Evolutionary conservation across 2,797 vertebrate species (phyloP).

Genomic region (Galagoides demidoff): DNA sequence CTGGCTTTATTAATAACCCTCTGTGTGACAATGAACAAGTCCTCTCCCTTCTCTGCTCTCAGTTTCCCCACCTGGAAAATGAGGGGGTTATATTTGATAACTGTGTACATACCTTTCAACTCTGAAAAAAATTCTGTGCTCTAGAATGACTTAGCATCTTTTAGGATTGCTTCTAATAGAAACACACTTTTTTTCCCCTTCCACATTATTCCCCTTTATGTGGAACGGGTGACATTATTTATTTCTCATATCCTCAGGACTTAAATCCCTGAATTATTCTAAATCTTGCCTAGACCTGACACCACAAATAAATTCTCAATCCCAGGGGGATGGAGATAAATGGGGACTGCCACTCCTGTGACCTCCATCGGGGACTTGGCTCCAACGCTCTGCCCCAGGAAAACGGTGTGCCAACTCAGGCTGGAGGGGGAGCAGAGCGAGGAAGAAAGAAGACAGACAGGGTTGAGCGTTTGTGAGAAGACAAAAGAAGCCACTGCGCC

Average conservation of each 20-base stretch:
- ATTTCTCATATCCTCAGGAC: slow-evolving; percentile 77
- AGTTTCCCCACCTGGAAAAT: neutral
- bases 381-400: neutral
- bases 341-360: slow-evolving; percentile 66
- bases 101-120: neutral
- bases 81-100: neutral
- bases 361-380: slow-evolving; percentile 64
- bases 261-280: slow-evolving; percentile 79
- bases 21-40: neutral
- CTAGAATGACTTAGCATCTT: slow-evolving; percentile 47
- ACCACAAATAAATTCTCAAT: slow-evolving; percentile 82
- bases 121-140: neutral
- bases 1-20: neutral
- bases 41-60: neutral
- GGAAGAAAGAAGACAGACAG: neutral
- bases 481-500: neutral
- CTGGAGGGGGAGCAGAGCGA: neutral
- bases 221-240: slow-evolving; percentile 79
- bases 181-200: slow-evolving; percentile 41
- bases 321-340: slow-evolving; percentile 64
- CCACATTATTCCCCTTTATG: slow-evolving; percentile 59
- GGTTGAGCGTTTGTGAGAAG: neutral
- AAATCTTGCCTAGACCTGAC: slow-evolving; percentile 77
- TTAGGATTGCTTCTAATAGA: slow-evolving; percentile 61
- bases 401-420: slow-evolving; percentile 47